Evolutionary conservation across 1,140 invertebrate species (phyloP).

Genomic region (Littorina saxatilis): DNA sequence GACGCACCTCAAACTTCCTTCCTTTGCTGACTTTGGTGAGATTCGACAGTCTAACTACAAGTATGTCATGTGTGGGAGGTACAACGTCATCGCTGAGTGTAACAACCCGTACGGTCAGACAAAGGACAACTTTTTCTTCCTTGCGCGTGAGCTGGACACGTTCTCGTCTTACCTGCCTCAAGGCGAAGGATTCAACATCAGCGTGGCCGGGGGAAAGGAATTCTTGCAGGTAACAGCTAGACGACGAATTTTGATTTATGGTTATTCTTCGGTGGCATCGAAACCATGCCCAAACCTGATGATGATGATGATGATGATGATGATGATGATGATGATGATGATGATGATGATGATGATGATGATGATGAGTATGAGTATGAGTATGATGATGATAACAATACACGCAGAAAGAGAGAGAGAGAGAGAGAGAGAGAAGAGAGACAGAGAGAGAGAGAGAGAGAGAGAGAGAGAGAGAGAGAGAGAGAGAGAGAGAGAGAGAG

Average conservation of each 20-base stretch:
- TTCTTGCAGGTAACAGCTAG: constrained; percentile 46
- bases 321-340: neutral
- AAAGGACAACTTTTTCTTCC: constrained; percentile 38
- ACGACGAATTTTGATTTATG: too few relatives aligned
- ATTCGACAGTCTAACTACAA: neutral
- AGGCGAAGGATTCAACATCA: constrained; percentile 39
- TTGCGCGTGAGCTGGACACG: constrained; percentile 43
- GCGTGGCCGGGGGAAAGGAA: constrained; percentile 33
- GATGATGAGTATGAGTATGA: too few relatives aligned
- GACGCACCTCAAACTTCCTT: neutral
- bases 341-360: neutral
- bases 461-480: too few relatives aligned
- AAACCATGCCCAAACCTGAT: neutral
- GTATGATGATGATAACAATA: neutral
- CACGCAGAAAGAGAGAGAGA: too few relatives aligned
- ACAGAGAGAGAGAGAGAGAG: too few relatives aligned
- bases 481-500: too few relatives aligned
- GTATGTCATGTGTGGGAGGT: constrained; percentile 46
- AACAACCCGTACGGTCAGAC: constrained; percentile 52
- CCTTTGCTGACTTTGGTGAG: constrained; percentile 41
- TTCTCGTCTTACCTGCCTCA: constrained; percentile 41
- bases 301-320: neutral
- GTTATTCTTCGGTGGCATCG: too few relatives aligned
- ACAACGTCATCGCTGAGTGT: constrained; percentile 43
- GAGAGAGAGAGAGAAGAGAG: too few relatives aligned